phyloP scores from a whole-genome alignment of 2,113 vertebrate genomes.

The Spilogale gracilis region DNA sequence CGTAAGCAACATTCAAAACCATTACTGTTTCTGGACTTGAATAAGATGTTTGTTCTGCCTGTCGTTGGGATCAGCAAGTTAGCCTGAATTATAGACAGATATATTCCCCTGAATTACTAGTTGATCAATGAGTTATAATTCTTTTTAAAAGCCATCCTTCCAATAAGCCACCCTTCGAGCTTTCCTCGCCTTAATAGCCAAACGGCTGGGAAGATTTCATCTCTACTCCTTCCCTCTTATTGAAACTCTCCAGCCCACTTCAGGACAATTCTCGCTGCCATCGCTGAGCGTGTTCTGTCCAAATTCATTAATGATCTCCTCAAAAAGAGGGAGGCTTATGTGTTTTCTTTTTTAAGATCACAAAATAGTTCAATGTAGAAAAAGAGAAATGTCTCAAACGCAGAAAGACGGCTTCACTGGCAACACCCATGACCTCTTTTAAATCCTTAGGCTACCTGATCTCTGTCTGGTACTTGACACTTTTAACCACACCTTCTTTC shows the following conservation, averaged over 20 bases:
- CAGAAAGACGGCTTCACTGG: background rate
- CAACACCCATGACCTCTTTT: constrained; percentile 63
- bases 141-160: constrained; percentile 39
- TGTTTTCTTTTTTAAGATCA: background rate
- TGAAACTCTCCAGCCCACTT: background rate
- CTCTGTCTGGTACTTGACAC: constrained; percentile 67
- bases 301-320: background rate
- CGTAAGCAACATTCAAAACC: background rate
- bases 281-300: background rate
- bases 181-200: background rate
- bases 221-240: background rate
- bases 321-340: background rate
- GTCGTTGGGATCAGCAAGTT: constrained; percentile 5
- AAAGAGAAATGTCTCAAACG: background rate
- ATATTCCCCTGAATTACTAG: background rate
- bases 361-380: background rate
- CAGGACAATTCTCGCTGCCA: background rate
- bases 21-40: constrained; percentile 32
- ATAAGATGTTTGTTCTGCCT: constrained; percentile 27
- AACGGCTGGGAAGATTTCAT: constrained; percentile 24
- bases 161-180: background rate
- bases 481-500: constrained; percentile 57
- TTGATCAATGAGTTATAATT: background rate
- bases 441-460: constrained; percentile 49
- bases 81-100: background rate